Evolutionary conservation across 2,797 vertebrate species (phyloP), one percentile per base, ranked within the genome.

Genomic region (Pipistrellus nathusii): DNA sequence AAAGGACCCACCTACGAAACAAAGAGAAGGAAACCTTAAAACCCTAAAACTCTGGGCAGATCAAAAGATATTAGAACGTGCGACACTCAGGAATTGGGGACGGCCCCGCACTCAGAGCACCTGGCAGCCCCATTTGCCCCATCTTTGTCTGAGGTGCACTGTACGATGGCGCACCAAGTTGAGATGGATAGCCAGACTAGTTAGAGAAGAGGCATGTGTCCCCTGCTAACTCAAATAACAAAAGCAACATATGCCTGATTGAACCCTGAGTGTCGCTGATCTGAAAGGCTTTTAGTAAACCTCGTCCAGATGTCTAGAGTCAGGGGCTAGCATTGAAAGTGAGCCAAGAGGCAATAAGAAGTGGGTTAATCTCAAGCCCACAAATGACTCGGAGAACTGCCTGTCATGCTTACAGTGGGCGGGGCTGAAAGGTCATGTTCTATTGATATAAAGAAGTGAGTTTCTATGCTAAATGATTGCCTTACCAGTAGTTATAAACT

Each of bases 11-110:
- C 27, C 23, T 81, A 66, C 81, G 76, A 94, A 64, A 20, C 15
- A 92, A 90, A 88, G 53, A 86, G 27, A 75, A 91, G 5, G 32
- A 94, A 90, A 1, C 8, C 51, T 75, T 30, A 59, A 88, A 88
- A 59, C 2, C 11, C 25, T 51, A 64, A 77, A 87, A 38, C 30
- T 81, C 68, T 75, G 27, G 91, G 53, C 27, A 81, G 25, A 76
- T 81, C 3, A 14, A 77, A 86, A 90, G 57, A 38, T 51, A 55
- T 14, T 32, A 66, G 35, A n/a, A 85, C 20, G 0, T 7, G 27
- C 23, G 32, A 4, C 21, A 15, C 75, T 55, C 75, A 77, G 48
- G 23, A 35, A 35, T 15, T 25, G 32, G 51, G 14, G 32, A 25
- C 12, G 59, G 20, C 35, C 2, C 23, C 41, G 21, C 25, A 20